Evolutionary conservation across 2,888 invertebrate genomes (phyloP).

Genomic region (Dasypolia templi): DNA sequence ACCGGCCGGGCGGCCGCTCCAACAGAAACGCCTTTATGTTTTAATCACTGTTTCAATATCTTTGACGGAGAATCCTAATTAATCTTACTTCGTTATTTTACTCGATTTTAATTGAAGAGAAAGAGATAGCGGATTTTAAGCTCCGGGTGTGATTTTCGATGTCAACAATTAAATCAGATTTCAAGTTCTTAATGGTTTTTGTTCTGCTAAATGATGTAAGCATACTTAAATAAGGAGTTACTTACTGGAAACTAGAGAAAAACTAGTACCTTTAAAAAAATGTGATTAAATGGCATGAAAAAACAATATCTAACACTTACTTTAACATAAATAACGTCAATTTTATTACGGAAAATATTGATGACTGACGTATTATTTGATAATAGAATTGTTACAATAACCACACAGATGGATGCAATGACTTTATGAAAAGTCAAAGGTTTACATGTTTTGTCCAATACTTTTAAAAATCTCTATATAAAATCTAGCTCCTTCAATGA

Average conservation of each 20-base stretch:
- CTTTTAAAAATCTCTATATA: constrained; percentile 2
- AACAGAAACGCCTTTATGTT: constrained; percentile 16
- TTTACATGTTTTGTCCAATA: neutral
- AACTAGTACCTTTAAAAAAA: neutral
- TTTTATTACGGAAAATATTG: no score
- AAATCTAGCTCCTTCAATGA: constrained; percentile 26
- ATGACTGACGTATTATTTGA: neutral
- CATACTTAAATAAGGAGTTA: neutral
- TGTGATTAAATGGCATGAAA: neutral
- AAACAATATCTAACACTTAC: neutral
- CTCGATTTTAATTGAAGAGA: constrained; percentile 52
- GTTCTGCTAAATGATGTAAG: neutral
- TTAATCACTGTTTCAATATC: constrained; percentile 40
- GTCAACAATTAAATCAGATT: constrained; percentile 7
- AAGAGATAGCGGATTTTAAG: constrained; percentile 9
- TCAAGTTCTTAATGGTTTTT: neutral
- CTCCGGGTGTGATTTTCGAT: constrained; percentile 19
- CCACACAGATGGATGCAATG: neutral
- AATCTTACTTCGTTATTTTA: constrained; percentile 52
- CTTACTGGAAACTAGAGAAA: neutral
- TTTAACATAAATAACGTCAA: neutral
- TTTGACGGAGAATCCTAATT: constrained; percentile 43
- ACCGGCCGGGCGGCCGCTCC: neutral
- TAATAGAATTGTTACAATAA: neutral
- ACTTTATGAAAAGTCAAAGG: neutral